Evolutionary conservation across 2,113 vertebrate genomes (phyloP), one percentile per base, ranked within the genome.

Genomic region (Nerophis lumbriciformis): DNA sequence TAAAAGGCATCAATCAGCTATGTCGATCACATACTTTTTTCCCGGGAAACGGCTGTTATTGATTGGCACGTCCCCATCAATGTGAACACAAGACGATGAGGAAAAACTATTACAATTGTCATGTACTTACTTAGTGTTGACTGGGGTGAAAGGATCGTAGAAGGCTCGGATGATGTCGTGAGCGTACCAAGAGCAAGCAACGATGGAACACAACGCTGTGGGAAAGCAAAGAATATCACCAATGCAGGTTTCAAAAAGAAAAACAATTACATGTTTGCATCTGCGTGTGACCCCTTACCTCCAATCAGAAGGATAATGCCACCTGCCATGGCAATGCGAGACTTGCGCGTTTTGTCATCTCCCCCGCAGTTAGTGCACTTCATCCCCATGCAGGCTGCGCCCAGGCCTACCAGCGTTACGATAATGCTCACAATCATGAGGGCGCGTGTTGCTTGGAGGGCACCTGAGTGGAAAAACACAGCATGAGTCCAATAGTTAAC

Each of bases 281-380:
- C 2, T 14, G 6, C 5, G 0, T 48, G 0, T 5, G 1, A 5
- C 0, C 11, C 48, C 89, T 87, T 77, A 93, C 94, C 82, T 67
- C 90, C 92, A 39, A 94, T 38, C 6, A 95, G 53, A 12, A 94
- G 87, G 59, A 94, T 8, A 15, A 95, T 86, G 13, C 94, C 94
- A 1, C 92, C 92, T 0, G 75, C 63, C 91, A 94, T 92, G 50
- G 94, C 91, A 16, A 94, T 94, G 1, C 91, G 90, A 0, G 92
- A 83, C 77, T 94, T 95, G 49, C 82, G 85, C 0, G 53, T 68
- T 63, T 93, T 93, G 85, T 96, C 91, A 4, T 95, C 94, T 1
- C 91, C 89, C 0, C 91, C 94, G 21, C 93, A 95, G 74, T 71
- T 92, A 2, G 94, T 95, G 79, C 94, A 96, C 66, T 95, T 96